Evolutionary conservation across 2,113 vertebrate genomes (phyloP), one percentile per base, ranked within the genome.

Genomic region (Tragelaphus imberbis): DNA sequence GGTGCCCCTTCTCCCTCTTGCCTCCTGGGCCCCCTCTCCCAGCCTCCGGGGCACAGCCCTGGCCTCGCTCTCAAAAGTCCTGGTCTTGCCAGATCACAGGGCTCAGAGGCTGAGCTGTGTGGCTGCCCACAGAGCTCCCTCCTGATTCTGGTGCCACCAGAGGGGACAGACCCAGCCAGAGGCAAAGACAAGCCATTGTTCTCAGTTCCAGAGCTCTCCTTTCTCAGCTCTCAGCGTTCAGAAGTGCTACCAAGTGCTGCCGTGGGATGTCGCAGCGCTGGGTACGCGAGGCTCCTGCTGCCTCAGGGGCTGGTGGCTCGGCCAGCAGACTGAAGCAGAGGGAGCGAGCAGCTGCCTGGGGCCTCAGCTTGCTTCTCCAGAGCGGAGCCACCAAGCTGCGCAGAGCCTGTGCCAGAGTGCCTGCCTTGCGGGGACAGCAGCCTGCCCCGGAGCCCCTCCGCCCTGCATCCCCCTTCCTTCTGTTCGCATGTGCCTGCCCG

Each of bases 391-490:
- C 30, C 44, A 44, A 0, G 8, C 8, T 2, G 21, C 47, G 13
- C 36, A n/a, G 79, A 80, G 1, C 36, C 23, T 14, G 10, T 47
- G 68, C 40, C 28, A 9, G 36, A 61, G 12, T 6, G n/a, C n/a
- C n/a, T n/a, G n/a, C n/a, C n/a, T n/a, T 17, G 12, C 0, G 0
- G 40, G 63, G 68, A 6, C 19, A 12, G n/a, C 10, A 4, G 65
- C 65, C 65, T 71, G 25, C 15, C 63, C 49, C 0, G 23, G 2
- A 63, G 28, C 13, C 40, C 17, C 6, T 47, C 61, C 27, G 40
- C 5, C 30, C 59, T 30, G 15, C 5, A 4, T 27, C 51, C 23
- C 3, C 89, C 28, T 19, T 28, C 56, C 63, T 36, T 36, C 88
- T 13, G 16, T 56, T 14, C 12, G 27, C 53, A 7, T 5, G 5